Conservation (phyloP, 1,140 invertebrate genomes). For the Halictus rubicundus region DNA sequence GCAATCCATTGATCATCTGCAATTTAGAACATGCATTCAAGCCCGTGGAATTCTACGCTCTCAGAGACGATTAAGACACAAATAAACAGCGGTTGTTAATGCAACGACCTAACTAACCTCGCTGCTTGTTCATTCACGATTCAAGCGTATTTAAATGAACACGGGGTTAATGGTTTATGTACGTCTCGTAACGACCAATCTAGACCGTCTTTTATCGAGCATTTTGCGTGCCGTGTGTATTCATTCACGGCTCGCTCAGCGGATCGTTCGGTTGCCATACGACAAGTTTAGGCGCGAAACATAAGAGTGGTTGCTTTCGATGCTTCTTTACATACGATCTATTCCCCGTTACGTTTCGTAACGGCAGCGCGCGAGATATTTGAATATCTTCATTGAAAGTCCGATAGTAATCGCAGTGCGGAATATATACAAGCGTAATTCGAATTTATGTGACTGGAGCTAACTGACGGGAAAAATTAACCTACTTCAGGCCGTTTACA, state of each 20-base stretch:
- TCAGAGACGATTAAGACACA: background rate
- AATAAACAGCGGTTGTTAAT: background rate
- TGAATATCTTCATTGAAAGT: background rate
- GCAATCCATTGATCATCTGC: too few relatives aligned
- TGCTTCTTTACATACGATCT: background rate
- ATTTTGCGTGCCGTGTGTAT: background rate
- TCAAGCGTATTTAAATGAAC: background rate
- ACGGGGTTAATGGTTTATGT: background rate
- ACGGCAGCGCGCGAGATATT: background rate
- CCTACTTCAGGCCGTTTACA: too few relatives aligned
- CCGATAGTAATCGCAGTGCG: background rate
- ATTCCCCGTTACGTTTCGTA: background rate
- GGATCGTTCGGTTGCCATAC: too few relatives aligned
- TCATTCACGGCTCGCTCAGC: background rate
- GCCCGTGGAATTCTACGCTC: background rate
- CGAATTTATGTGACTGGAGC: background rate
- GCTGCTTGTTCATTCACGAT: background rate
- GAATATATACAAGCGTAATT: background rate
- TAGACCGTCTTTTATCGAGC: background rate
- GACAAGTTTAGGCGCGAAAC: background rate
- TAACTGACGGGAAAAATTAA: too few relatives aligned
- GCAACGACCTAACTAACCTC: background rate
- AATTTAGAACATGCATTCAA: conserved; percentile 43
- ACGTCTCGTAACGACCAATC: background rate
- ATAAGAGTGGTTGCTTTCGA: background rate